Conservation (phyloP, 2,797 vertebrate species). For the Sebastes iracundus region DNA sequence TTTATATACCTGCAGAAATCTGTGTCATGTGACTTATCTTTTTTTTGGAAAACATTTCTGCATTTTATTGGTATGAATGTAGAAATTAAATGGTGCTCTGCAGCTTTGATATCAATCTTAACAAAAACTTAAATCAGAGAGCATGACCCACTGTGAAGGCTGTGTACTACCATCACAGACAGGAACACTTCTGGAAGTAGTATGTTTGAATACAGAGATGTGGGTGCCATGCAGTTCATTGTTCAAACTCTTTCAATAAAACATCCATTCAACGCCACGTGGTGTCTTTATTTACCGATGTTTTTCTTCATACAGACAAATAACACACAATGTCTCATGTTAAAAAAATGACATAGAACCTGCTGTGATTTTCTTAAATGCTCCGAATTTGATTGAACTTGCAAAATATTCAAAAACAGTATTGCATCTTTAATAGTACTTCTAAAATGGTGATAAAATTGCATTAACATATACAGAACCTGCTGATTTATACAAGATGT, state of each 20-base stretch:
- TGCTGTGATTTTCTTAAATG: conserved; percentile 30
- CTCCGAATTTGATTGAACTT: conserved; percentile 47
- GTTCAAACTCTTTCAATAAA: conserved; percentile 67
- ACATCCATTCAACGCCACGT: conserved; percentile 30
- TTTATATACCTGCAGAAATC: conserved; percentile 22
- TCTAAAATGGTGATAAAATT: conserved; percentile 5
- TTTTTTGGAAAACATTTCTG: conserved; percentile 4
- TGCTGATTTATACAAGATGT: conserved; percentile 32
- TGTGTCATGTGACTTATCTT: conserved; percentile 1
- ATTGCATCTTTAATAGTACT: background rate
- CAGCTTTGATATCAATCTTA: conserved; percentile 28
- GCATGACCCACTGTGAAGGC: conserved; percentile 18
- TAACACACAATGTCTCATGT: background rate
- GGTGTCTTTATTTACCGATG: conserved; percentile 19
- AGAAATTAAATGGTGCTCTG: conserved; percentile 60
- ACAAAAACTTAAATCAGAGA: background rate
- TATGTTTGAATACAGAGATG: conserved; percentile 14
- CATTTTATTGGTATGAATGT: conserved; percentile 48
- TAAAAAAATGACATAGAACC: background rate
- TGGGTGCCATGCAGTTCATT: conserved; percentile 32
- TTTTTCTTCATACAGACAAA: conserved; percentile 1
- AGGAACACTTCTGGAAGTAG: conserved; percentile 21
- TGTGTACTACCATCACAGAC: conserved; percentile 3
- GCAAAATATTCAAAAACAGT: conserved; percentile 5
- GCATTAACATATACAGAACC: conserved; percentile 29